A percentile compares a stretch with the other conserved stretches of the same genome.
phyloP scores from a whole-genome alignment of 2,888 invertebrate genomes.

The Metallyticus violacea region DNA sequence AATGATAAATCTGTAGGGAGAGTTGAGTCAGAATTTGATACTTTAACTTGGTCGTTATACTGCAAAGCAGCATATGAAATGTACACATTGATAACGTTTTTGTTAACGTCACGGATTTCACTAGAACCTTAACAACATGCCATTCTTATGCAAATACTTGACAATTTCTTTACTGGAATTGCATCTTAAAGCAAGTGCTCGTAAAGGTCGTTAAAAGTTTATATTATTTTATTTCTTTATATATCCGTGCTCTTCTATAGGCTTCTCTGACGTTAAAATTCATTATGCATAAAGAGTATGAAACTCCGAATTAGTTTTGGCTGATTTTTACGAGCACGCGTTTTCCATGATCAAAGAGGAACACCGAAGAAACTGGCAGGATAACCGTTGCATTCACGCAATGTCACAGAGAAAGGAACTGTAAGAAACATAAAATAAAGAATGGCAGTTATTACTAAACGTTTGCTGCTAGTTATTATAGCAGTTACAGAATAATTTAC shows the following conservation, averaged over 20 bases:
- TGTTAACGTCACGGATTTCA: too few species aligned
- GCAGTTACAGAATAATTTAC: neutral
- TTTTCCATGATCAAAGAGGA: neutral
- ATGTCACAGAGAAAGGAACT: neutral
- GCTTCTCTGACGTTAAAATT: neutral
- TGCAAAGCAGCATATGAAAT: too few species aligned
- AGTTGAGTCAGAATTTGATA: too few species aligned
- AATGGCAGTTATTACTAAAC: neutral
- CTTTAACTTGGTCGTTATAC: too few species aligned
- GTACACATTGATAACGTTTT: too few species aligned
- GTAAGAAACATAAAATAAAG: neutral
- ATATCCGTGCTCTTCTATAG: neutral
- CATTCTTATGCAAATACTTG: too few species aligned
- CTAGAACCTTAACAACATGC: too few species aligned
- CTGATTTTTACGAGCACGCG: neutral
- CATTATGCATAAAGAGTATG: neutral
- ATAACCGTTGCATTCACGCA: neutral
- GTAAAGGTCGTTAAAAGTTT: too few species aligned
- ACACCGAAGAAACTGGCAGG: neutral
- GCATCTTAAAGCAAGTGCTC: neutral
- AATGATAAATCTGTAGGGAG: too few species aligned
- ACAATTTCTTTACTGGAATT: too few species aligned
- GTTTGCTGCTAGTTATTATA: neutral
- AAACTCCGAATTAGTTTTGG: neutral
- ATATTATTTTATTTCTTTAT: neutral